Percentiles rank a stretch among this genome's conserved stretches.
These are phyloP conservation scores for Pygmarrhopalites habei DNA, from an alignment of 1,140 invertebrate species.

Conservation along the genomic window DNA sequence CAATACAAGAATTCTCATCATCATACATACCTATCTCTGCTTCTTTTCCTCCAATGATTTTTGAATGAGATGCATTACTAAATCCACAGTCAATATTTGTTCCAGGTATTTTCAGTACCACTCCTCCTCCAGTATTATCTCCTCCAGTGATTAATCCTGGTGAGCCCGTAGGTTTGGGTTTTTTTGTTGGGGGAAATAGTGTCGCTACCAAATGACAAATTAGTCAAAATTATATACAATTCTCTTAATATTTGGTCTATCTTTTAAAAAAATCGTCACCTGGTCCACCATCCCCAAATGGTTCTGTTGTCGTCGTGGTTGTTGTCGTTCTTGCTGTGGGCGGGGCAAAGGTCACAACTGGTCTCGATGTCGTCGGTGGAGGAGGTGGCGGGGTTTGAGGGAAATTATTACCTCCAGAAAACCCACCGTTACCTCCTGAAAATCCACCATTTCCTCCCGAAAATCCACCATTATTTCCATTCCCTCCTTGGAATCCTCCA, in stretches of 20 bases:
- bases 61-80: constrained; percentile 22
- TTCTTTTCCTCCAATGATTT: constrained; percentile 35
- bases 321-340: constrained; percentile 10
- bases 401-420: background rate
- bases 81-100: constrained; percentile 30
- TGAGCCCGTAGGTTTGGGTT: background rate
- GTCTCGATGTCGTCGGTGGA: too few species aligned
- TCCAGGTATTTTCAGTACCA: background rate
- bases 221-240: background rate
- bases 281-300: background rate
- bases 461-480: background rate
- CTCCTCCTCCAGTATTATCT: background rate
- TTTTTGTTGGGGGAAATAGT: constrained; percentile 14
- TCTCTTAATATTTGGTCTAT: too few species aligned
- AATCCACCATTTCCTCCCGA: background rate
- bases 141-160: background rate
- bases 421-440: background rate
- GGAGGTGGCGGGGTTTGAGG: background rate
- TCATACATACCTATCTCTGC: constrained; percentile 27
- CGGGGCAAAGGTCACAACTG: background rate
- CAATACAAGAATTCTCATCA: background rate
- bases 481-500: background rate
- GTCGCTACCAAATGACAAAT: background rate
- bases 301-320: constrained; percentile 3
- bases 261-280: background rate